Conservation (phyloP, 2,888 invertebrate genomes). For the Prosapia bicincta region DNA sequence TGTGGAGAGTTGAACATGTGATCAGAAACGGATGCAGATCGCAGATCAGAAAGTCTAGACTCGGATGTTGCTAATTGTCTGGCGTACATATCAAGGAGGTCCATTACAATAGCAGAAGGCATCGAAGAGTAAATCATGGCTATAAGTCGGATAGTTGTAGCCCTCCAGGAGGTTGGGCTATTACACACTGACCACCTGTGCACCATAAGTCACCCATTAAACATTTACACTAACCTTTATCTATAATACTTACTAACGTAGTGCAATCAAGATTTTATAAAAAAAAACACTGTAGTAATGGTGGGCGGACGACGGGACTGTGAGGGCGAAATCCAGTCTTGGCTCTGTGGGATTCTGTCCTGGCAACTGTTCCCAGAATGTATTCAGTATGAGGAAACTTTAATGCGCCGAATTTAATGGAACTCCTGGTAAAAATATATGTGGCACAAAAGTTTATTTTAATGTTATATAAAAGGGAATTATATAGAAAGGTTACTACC, state of each 20-base stretch:
- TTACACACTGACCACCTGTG: neutral
- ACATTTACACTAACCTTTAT: neutral
- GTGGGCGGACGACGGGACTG: neutral
- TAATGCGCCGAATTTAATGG: too few species aligned
- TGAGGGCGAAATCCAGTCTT: too few species aligned
- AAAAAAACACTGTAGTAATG: neutral
- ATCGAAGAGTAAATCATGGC: neutral
- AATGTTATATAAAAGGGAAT: too few species aligned
- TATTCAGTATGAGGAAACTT: too few species aligned
- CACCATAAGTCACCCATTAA: neutral
- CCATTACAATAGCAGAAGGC: neutral
- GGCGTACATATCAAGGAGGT: neutral
- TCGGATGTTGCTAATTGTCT: neutral
- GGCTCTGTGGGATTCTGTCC: too few species aligned
- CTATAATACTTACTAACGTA: neutral
- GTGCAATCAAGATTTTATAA: neutral
- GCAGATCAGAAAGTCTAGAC: too few species aligned
- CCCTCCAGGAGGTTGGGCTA: neutral
- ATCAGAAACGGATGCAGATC: too few species aligned
- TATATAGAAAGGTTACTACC: too few species aligned
- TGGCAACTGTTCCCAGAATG: too few species aligned
- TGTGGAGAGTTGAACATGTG: too few species aligned
- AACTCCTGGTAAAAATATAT: too few species aligned
- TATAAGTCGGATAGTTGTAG: neutral
- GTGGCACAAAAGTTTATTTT: too few species aligned